Evolutionary conservation across 2,113 vertebrate species (phyloP), one percentile per base, ranked within the genome.

Genomic region (Eulacestoma nigropectus): DNA sequence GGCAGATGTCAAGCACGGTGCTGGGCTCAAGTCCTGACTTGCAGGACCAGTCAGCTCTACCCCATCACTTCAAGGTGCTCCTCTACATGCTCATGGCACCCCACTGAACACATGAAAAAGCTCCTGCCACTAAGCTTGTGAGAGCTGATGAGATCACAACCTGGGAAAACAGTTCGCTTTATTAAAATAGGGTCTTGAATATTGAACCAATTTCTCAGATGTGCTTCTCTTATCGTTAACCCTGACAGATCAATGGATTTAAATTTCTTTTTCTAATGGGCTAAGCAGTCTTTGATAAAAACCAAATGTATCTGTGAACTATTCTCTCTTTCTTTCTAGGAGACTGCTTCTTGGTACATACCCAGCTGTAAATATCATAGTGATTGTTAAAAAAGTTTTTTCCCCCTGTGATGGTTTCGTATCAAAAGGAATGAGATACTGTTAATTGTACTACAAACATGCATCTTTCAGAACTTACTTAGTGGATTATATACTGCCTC

Each of bases 251-350:
- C 68, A 86, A 64, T 86, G 60, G 16, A 4, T 84, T 90, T 94
- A 83, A 73, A 88, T 91, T 85, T 94, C 26, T 91, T 95, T 85
- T 89, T 88, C 56, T 74, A 30, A 72, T 7, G 3, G 47, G 21
- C 44, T 87, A 47, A 81, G 44, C 46, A 90, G 52, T 23, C 32
- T 90, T 92, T 84, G 69, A 92, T 81, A 92, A 94, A 88, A 90
- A 29, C 1, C 56, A 77, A 87, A 83, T 30, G 10, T 56, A 75
- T 68, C 46, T 81, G 39, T 93, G 65, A 93, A 65, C 44, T 81
- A 57, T 49, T 80, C 30, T 56, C 39, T 93, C 22, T 56, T 92
- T 93, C 70, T 68, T 88, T 91, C n/a, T 64, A 79, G 42, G 29
- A 86, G 22, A 89, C 22, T 76, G 39, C n/a, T 86, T 90, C 41